Percentiles rank a stretch among this genome's conserved stretches.
Evolutionary conservation across 2,888 invertebrate species (phyloP).

Genomic region (Yponomeuta evonymella): DNA sequence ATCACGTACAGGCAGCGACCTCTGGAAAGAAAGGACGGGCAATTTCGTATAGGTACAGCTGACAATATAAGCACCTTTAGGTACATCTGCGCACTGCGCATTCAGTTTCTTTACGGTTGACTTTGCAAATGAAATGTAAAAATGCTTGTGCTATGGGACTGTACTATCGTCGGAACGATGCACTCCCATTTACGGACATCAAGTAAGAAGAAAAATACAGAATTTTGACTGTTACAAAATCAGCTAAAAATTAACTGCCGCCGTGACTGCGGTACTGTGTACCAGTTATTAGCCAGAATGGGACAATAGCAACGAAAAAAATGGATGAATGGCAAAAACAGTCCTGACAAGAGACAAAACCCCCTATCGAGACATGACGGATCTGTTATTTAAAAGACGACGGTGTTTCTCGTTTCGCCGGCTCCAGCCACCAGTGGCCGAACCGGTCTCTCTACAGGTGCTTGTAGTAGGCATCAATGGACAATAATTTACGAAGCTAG

Average conservation of each 20-base stretch:
- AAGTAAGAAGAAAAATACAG: not conserved
- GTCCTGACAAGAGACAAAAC: slow-evolving; percentile 9
- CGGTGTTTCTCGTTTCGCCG: slow-evolving; percentile 53
- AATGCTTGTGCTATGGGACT: no score
- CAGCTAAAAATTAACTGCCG: not conserved
- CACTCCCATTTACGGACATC: no score
- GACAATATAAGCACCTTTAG: no score
- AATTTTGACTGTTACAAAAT: not conserved
- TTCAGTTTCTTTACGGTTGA: no score
- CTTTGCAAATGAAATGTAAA: no score
- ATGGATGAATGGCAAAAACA: not conserved
- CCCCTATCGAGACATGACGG: slow-evolving; percentile 1
- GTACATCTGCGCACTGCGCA: no score
- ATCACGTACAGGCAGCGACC: no score
- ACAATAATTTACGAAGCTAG: slow-evolving; percentile 16
- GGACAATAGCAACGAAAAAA: not conserved
- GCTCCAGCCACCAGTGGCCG: slow-evolving; percentile 26
- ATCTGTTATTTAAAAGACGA: slow-evolving; percentile 29
- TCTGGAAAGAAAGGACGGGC: no score
- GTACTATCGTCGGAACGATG: no score
- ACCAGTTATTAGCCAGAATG: not conserved
- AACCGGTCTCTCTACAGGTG: slow-evolving; percentile 64
- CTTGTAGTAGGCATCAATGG: slow-evolving; percentile 49
- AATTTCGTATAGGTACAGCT: no score
- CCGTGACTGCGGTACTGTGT: no score